phyloP scores from a whole-genome alignment of 2,888 invertebrate genomes.

The Oligia strigilis region DNA sequence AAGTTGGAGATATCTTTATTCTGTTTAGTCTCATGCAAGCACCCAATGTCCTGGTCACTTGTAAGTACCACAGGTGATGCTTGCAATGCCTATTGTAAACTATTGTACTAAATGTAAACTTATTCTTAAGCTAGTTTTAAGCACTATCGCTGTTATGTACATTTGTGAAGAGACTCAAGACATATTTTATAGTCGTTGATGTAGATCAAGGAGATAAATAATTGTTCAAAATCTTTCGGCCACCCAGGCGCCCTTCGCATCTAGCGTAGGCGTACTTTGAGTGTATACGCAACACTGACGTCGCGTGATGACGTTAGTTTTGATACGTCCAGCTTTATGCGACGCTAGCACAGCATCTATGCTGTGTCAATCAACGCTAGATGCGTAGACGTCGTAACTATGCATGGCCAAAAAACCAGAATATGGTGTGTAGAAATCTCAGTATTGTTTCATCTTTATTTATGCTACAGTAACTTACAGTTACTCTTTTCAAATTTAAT shows the following conservation, averaged over 20 bases:
- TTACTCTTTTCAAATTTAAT: background rate
- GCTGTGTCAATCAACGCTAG: background rate
- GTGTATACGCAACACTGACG: background rate
- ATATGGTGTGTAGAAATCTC: background rate
- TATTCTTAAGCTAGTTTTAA: background rate
- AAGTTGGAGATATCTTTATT: background rate
- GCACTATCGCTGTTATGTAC: background rate
- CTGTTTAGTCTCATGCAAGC: background rate
- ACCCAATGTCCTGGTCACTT: background rate
- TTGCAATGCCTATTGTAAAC: background rate
- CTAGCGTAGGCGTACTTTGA: background rate
- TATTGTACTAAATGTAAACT: background rate
- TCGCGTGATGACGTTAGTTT: background rate
- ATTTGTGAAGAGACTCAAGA: background rate
- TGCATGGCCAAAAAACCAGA: background rate
- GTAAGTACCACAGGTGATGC: background rate
- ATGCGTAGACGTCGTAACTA: background rate
- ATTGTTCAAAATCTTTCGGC: background rate
- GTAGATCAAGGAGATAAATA: too few species aligned
- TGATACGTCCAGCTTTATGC: too few species aligned
- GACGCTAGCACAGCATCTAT: background rate
- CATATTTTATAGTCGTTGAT: background rate
- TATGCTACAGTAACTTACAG: background rate
- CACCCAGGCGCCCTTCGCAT: background rate
- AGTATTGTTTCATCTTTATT: background rate